A percentile compares a stretch with the other conserved stretches of the same genome.
These are phyloP conservation scores for human (Homo sapiens) DNA, from an alignment of 2,113 vertebrate genomes.

Conservation along the genomic window DNA sequence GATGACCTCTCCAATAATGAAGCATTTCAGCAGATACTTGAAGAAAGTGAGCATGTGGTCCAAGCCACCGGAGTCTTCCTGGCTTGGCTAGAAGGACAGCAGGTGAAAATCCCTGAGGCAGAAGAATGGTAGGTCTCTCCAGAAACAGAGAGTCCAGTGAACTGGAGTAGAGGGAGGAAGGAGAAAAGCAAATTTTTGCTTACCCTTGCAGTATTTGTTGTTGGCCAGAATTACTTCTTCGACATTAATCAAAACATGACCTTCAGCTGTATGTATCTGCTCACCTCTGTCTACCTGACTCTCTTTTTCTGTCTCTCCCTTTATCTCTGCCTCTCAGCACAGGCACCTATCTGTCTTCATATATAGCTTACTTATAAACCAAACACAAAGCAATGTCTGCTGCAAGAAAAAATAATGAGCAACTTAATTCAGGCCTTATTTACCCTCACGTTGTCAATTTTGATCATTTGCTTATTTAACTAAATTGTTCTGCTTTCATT, in stretches of 20 bases:
- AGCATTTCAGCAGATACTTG: neutral
- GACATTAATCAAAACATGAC: neutral
- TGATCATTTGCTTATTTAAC: slow-evolving; percentile 61
- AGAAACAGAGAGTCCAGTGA: no score
- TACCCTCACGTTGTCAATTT: slow-evolving; percentile 32
- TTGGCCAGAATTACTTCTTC: neutral
- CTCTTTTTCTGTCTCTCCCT: neutral
- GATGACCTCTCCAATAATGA: neutral
- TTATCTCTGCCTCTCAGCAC: neutral
- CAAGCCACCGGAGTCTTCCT: neutral
- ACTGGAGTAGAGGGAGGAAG: rapidly evolving
- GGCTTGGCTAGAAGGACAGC: neutral
- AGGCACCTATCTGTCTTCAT: neutral
- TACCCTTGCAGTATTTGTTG: neutral
- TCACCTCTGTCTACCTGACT: neutral
- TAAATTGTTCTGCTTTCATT: slow-evolving; percentile 54
- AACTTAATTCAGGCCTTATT: slow-evolving; percentile 48
- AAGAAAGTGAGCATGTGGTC: neutral
- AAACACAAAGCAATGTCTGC: slow-evolving; percentile 17
- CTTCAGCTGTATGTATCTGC: neutral
- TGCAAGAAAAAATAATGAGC: slow-evolving; percentile 28
- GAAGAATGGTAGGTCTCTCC: neutral
- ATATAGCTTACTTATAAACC: neutral
- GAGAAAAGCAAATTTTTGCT: neutral
- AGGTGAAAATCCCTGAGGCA: neutral